Evolutionary conservation across 2,797 vertebrate genomes (phyloP), one percentile per base, ranked within the genome.

Genomic region (Eutrigla gurnardus): DNA sequence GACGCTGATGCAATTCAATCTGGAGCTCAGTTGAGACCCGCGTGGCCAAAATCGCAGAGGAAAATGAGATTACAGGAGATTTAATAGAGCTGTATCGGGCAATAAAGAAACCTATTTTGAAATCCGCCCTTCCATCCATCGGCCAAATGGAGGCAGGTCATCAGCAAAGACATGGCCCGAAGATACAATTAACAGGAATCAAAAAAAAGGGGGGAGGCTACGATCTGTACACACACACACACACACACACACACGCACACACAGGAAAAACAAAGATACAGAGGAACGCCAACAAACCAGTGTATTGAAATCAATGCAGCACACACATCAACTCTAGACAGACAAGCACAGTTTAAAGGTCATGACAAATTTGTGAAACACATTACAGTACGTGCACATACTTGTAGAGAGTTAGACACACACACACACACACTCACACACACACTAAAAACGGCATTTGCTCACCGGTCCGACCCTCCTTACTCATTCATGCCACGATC

Each of bases 51-150:
- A 89, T 91, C 88, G 83, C 80, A 69, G 37, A 74, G 82, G 81
- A 77, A 92, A 93, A 94, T 93, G 47, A 82, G 93, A 94, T 94
- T 94, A 94, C 79, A 77, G 70, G 66, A 87, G 88, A 91, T 93
- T 91, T 92, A 91, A 94, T 92, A 88, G 89, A 93, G 85, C 89
- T 82, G 78, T 76, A 86, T 85, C 67, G 73, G 90, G 89, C 86
- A 85, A 87, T 91, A 83, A 89, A 87, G 88, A 88, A 89, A 80
- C 69, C 90, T 87, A 80, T 89, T 62, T 71, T 82, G 88, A 86
- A 89, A 93, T 89, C 88, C 88, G 75, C 60, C 83, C 85, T 25
- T 78, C 81, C 73, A 82, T 90, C 83, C 81, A 81, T 83, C 40
- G 74, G 65, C 77, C 72, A 85, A 87, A 89, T 82, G 81, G 87